Percentiles rank a stretch among this genome's conserved stretches.
Conservation (phyloP, 2,888 invertebrate species). For the Eupithecia exiguata region DNA sequence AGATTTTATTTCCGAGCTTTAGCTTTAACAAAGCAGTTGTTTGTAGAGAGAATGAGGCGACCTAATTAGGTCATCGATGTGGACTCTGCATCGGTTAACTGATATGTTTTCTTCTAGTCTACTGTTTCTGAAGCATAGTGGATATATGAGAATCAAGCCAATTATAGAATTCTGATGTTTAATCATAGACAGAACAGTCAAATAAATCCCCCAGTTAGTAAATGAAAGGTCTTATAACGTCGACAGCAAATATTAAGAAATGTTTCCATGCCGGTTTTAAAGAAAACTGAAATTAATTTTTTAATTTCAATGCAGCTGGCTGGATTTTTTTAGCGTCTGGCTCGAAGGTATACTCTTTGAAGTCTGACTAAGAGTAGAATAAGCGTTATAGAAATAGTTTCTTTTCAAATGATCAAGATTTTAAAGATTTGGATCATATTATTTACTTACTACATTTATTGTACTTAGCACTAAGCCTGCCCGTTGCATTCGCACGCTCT, state of each 20-base stretch:
- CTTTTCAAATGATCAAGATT: background rate
- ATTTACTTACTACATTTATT: background rate
- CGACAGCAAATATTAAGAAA: slow-evolving; percentile 34
- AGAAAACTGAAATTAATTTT: slow-evolving; percentile 32
- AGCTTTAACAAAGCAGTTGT: background rate
- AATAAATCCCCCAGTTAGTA: background rate
- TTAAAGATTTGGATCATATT: background rate
- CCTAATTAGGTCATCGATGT: background rate
- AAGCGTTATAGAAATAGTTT: background rate
- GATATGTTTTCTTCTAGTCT: background rate
- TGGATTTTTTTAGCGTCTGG: slow-evolving; percentile 28
- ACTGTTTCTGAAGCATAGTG: background rate
- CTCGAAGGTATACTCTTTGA: slow-evolving; percentile 5
- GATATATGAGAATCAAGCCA: background rate
- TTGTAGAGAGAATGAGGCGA: background rate
- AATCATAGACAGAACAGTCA: background rate
- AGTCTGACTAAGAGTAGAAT: background rate
- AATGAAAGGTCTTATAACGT: background rate
- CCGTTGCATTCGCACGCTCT: too few relatives aligned
- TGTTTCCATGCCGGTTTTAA: slow-evolving; percentile 24
- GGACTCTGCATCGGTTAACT: background rate
- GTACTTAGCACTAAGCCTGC: background rate
- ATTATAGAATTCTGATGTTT: background rate
- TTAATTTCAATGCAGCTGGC: slow-evolving; percentile 30
- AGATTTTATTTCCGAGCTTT: background rate